Evolutionary conservation across 2,113 vertebrate genomes (phyloP).

Genomic region (Epinephelus cyanopodus): DNA sequence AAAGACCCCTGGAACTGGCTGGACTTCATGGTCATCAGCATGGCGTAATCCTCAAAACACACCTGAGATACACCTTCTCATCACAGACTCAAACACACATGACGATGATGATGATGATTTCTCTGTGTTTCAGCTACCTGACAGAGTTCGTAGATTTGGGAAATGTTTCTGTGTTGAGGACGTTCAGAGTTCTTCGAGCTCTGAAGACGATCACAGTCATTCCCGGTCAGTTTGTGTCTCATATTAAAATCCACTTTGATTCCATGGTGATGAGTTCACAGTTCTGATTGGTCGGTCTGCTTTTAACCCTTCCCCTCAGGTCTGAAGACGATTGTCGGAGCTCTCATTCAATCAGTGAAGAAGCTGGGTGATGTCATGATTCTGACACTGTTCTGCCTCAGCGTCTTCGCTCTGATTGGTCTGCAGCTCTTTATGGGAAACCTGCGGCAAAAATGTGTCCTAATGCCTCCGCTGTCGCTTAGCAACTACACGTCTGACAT

Average conservation of each 20-base stretch:
- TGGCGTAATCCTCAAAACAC: constrained; percentile 88
- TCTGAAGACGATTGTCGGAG: constrained; percentile 94
- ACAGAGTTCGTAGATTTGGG: constrained; percentile 97
- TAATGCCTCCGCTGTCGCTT: constrained; percentile 78
- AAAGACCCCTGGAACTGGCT: constrained; percentile 98
- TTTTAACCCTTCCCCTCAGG: constrained; percentile 78
- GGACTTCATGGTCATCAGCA: constrained; percentile 98
- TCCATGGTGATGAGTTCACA: neutral
- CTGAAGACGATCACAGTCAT: constrained; percentile 98
- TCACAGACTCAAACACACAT: neutral
- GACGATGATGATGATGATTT: neutral
- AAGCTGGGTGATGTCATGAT: constrained; percentile 95
- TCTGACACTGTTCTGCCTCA: constrained; percentile 94
- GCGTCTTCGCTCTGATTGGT: constrained; percentile 93
- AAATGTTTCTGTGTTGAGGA: constrained; percentile 95
- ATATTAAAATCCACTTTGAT: neutral
- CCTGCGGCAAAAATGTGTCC: constrained; percentile 91
- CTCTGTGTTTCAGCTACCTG: constrained; percentile 86
- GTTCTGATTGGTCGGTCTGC: neutral
- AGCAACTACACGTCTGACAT: constrained; percentile 69
- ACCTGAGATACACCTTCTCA: neutral
- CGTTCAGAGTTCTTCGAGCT: constrained; percentile 95
- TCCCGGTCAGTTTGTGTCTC: constrained; percentile 86
- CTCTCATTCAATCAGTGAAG: constrained; percentile 95
- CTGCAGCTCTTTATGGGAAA: constrained; percentile 99